Evolutionary conservation across 2,888 invertebrate genomes (phyloP).

Genomic region (Prosapia bicincta): DNA sequence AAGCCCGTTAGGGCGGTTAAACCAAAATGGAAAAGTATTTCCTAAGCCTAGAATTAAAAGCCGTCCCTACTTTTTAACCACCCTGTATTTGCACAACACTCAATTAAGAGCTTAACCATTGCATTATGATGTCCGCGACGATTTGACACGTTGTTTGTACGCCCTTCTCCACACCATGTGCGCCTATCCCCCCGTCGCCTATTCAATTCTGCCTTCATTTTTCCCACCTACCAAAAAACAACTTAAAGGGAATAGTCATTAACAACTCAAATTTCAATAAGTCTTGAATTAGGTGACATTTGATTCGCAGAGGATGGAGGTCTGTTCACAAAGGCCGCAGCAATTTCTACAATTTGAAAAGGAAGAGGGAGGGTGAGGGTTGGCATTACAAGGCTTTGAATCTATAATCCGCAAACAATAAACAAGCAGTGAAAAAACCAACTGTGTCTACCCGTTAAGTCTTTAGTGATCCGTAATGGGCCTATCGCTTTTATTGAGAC

Average conservation of each 20-base stretch:
- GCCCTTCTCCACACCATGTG: too few species aligned
- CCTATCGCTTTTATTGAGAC: too few species aligned
- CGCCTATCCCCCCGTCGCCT: not conserved
- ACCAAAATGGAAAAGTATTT: too few species aligned
- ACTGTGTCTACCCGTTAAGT: not conserved
- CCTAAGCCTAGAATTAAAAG: too few species aligned
- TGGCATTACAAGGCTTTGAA: not conserved
- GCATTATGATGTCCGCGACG: not conserved
- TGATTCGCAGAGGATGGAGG: conserved; percentile 11
- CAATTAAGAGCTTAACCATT: too few species aligned
- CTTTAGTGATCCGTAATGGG: too few species aligned
- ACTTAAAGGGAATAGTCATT: conserved; percentile 28
- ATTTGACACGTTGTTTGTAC: not conserved
- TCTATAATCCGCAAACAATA: not conserved
- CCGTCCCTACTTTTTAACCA: too few species aligned
- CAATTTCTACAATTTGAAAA: not conserved
- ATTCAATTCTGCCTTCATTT: not conserved
- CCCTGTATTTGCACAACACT: too few species aligned
- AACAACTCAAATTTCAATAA: conserved; percentile 38
- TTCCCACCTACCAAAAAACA: conserved; percentile 30
- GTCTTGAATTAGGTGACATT: conserved; percentile 40
- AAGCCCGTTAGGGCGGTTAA: too few species aligned
- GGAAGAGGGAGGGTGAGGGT: not conserved
- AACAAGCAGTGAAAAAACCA: not conserved
- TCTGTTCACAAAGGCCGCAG: not conserved